These are phyloP conservation scores for Andrena dorsata DNA, from an alignment of 2,888 invertebrate species.

Conservation along the genomic window DNA sequence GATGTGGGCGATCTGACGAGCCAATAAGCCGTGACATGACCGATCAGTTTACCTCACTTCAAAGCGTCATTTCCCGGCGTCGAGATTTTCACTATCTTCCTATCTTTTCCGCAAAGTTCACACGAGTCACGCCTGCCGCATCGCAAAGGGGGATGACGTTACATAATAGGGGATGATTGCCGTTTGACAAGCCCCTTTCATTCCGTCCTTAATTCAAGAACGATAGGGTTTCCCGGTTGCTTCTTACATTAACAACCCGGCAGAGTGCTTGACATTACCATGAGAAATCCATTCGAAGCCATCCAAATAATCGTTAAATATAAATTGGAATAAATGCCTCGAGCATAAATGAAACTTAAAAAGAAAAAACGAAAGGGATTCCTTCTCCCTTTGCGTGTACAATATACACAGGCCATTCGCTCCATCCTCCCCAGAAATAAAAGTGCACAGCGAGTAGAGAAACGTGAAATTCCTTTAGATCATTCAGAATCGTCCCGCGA, in stretches of 20 bases:
- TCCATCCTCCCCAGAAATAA: background rate
- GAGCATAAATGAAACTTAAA: no score
- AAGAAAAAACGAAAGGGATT: background rate
- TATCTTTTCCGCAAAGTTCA: constrained; percentile 80
- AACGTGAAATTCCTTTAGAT: background rate
- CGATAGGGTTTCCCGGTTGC: constrained; percentile 71
- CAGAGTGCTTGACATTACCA: background rate
- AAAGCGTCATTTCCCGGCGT: constrained; percentile 67
- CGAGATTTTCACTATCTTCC: constrained; percentile 71
- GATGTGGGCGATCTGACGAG: constrained; percentile 83
- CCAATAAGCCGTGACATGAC: constrained; percentile 82
- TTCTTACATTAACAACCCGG: constrained; percentile 3
- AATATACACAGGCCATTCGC: background rate
- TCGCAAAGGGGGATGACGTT: constrained; percentile 73
- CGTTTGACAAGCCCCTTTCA: constrained; percentile 80
- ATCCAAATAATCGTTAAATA: background rate
- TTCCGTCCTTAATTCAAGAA: constrained; percentile 76
- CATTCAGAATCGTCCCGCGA: background rate
- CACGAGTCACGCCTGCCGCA: constrained; percentile 75
- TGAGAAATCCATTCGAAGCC: background rate
- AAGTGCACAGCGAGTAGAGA: no score
- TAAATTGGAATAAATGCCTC: background rate
- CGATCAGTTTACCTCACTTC: constrained; percentile 80
- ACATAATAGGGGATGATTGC: constrained; percentile 83
- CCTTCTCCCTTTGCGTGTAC: background rate